phyloP scores from a whole-genome alignment of 2,888 invertebrate genomes.

The Phyto melanocephala region DNA sequence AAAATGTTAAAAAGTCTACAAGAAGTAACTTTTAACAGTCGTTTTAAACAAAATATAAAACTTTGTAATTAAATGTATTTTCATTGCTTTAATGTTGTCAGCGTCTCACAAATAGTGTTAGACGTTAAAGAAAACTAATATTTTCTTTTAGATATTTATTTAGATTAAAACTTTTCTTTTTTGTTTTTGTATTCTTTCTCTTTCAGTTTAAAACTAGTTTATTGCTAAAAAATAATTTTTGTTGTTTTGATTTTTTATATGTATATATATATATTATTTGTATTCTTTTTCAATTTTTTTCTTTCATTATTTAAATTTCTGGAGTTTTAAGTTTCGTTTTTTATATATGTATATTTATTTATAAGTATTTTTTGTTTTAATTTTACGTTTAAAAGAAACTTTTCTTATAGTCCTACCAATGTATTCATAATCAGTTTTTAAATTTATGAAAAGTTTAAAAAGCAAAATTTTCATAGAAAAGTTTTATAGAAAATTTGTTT shows the following conservation, averaged over 20 bases:
- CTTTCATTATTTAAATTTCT: slow-evolving; percentile 12
- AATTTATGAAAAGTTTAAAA: too few relatives aligned
- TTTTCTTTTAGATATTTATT: slow-evolving; percentile 50
- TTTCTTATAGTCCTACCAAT: slow-evolving; percentile 17
- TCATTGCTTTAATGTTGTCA: too few relatives aligned
- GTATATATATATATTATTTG: slow-evolving; percentile 1
- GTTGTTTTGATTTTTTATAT: slow-evolving; percentile 4
- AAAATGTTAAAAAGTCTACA: too few relatives aligned
- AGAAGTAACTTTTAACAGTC: too few relatives aligned
- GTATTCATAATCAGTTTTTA: too few relatives aligned
- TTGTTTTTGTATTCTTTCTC: not conserved
- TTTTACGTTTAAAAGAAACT: slow-evolving; percentile 43
- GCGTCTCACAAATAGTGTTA: too few relatives aligned
- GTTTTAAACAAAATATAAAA: too few relatives aligned
- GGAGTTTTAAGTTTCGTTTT: slow-evolving; percentile 32
- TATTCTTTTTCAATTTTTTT: slow-evolving; percentile 23
- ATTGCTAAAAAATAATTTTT: slow-evolving; percentile 49
- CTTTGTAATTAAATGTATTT: too few relatives aligned
- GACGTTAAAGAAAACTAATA: slow-evolving; percentile 4
- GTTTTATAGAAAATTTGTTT: too few relatives aligned
- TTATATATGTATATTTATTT: slow-evolving; percentile 28
- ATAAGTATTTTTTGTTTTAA: slow-evolving; percentile 15
- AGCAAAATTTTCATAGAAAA: too few relatives aligned
- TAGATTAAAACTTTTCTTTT: slow-evolving; percentile 48
- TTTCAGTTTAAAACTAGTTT: slow-evolving; percentile 51